Base-by-base conservation (phyloP, 2,797 vertebrate species). In the Artibeus jamaicensis region DNA sequence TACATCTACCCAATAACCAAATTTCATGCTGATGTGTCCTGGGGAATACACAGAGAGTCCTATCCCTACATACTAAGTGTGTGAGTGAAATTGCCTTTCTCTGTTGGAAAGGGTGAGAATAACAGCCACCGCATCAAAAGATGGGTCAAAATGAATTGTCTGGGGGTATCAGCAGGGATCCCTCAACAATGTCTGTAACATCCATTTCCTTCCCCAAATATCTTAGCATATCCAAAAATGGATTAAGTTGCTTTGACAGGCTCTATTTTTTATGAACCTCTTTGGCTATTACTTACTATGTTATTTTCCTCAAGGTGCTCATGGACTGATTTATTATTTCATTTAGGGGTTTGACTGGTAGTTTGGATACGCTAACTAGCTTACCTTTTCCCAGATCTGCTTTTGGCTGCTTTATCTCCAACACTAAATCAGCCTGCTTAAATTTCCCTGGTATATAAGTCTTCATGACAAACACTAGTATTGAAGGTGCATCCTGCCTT, bases 221-320 rank as follows among this genome's bases (percentile, higher is more conserved):
- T 93, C 79, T 96, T 94, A 96, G 91, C 91, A 57, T 96, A 95
- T 87, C 86, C 83, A 34, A 77, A 97, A 96, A 79, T 92, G 96
- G 96, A 96, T 96, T 91, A 97, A 96, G 94, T 93, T 95, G 82
- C 89, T 96, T 90, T 88, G 97, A 95, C 96, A 96, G 93, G 85
- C 24, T 96, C 32, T 83, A 89, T 93, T 97, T 97, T 97, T 97
- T 96, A 96, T 90, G 86, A 96, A 95, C 55, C 96, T 94, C 94
- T 89, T 89, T 89, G 59, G 94, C 89, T 93, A 83, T 97, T 97
- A 93, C 97, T 97, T 97, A 97, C 96, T 83, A 42, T 96, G 91
- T 96, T 96, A 96, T 96, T 97, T 96, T 97, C 89, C 97, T 98
- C 96, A 97, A 96, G 97, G 97, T 96, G 94, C 86, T 97, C 70